Evolutionary conservation across 1,140 invertebrate genomes (phyloP).

Genomic region (Diorhabda sublineata): DNA sequence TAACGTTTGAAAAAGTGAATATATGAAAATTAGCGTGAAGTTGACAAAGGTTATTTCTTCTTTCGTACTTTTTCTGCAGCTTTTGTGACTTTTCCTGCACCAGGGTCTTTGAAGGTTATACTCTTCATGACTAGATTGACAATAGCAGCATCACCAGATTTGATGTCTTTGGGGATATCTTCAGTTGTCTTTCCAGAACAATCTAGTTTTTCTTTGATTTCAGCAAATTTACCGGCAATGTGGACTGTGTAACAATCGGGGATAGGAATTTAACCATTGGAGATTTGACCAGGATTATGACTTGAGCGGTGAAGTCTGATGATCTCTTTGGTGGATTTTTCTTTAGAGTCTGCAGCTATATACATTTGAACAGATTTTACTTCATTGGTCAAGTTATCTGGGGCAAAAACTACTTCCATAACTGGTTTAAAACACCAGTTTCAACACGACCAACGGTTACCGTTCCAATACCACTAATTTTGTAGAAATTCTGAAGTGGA

Average conservation of each 20-base stretch:
- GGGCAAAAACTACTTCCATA: conserved; percentile 88
- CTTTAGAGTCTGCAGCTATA: conserved; percentile 85
- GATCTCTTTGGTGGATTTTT: conserved; percentile 79
- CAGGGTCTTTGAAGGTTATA: too few relatives aligned
- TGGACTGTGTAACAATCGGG: conserved; percentile 93
- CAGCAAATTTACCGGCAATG: conserved; percentile 91
- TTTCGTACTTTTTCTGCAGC: too few relatives aligned
- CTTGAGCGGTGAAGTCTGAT: conserved; percentile 79
- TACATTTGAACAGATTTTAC: conserved; percentile 96
- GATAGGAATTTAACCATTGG: conserved; percentile 86
- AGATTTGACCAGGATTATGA: conserved; percentile 90
- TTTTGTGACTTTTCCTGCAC: too few relatives aligned
- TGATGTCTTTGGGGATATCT: conserved; percentile 79
- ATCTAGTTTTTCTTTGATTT: conserved; percentile 91
- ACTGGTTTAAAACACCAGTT: conserved; percentile 91
- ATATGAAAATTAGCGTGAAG: too few relatives aligned
- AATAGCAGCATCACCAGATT: conserved; percentile 93
- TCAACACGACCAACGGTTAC: conserved; percentile 83
- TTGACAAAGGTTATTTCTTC: too few relatives aligned
- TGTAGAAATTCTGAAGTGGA: conserved; percentile 94
- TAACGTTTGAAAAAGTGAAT: too few relatives aligned
- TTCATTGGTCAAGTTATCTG: conserved; percentile 85
- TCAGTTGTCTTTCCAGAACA: conserved; percentile 82
- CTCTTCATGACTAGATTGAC: conserved; percentile 65
- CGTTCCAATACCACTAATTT: conserved; percentile 97